Evolutionary conservation across 1,140 invertebrate genomes (phyloP), one percentile per base, ranked within the genome.

Genomic region (Plutomurus gul): DNA sequence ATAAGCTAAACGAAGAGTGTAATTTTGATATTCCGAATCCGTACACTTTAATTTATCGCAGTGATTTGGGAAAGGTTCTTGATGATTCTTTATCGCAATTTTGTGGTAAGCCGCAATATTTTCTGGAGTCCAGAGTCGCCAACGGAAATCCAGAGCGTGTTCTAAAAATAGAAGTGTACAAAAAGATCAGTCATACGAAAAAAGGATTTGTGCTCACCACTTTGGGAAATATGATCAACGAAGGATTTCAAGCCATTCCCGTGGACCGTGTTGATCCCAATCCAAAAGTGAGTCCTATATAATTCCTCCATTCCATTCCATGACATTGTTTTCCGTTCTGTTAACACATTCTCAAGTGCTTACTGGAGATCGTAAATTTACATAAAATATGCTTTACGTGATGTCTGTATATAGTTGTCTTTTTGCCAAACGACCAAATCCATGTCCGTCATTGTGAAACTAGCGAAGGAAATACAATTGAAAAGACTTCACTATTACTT

Each of bases 81-180:
- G 27, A 33, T 27, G 43, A 47, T 47, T 11, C 10, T 20, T 74
- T 46, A 25, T 72, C 70, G 8, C 40, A 40, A 13, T 72, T 40
- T 25, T 72, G 70, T 16, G 70, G 70, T 16, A 74, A 74, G 13
- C 72, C 72, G 27, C 27, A 47, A 5, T 74, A 74, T 49, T 74
- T 47, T 74, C 27, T 74, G 39, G 43, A 47, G n/a, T 74, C 72
- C 27, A 16, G 40, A 47, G 27, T 74, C 22, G 16, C 16, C n/a
- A 74, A 74, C n/a, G 46, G 72, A 33, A 49, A 74, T 49, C 8
- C 39, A 16, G 46, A 74, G 7, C 72, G 72, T 47, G 72, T 74
- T 49, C 43, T 74, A 10, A 74, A 74, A 74, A 47, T 74, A 7
- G 72, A 74, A 49, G 43, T 74, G 39, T 49, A 74, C 43, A 74